Base-by-base conservation (phyloP, 2,113 vertebrate genomes). In the Cygnus buccinator region DNA sequence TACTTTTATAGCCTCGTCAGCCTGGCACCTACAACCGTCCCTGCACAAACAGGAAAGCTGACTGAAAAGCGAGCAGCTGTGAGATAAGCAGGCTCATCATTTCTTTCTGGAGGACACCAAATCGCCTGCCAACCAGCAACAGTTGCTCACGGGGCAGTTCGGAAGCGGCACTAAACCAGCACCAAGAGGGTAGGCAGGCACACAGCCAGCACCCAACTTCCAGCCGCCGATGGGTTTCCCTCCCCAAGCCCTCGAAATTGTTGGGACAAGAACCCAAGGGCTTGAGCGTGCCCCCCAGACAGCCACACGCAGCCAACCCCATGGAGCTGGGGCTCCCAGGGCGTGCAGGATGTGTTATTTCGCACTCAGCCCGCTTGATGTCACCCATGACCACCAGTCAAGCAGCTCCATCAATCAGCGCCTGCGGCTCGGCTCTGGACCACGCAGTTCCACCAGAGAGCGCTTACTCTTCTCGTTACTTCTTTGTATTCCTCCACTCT, bases 241-340 rank as follows among this genome's bases (percentile, higher is more conserved):
- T 25, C 41, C 8, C 18, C 37, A 0, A 0, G 7, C 6, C 12
- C 9, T 39, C 4, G 20, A 74, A 41, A 8, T 0, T 4, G 14
- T 0, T 0, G 0, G 48, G 31, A 26, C 31, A 63, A 26, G 73
- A 39, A 19, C 5, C 21, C 0, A 12, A 79, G 75, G 78, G 11
- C 21, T 10, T 1, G 25, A 55, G 57, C 0, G 0, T 2, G 15
- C 6, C 28, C n/a, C 77, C 2, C 59, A 6, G 35, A 13, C 13
- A 29, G 70, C 8, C 61, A 3, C 21, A 17, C 16, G 25, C 46
- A 22, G 46, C 46, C 46, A 48, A 48, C 46, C 46, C 46, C 46
- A 18, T 11, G 46, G 46, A 48, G 46, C 46, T 48, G 46, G 46
- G 46, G 46, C 46, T 48, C 46, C 20, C 46, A 48, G 20, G 12